Base-by-base conservation (phyloP, 2,797 vertebrate species). In the Pseudochromis fuscus region DNA sequence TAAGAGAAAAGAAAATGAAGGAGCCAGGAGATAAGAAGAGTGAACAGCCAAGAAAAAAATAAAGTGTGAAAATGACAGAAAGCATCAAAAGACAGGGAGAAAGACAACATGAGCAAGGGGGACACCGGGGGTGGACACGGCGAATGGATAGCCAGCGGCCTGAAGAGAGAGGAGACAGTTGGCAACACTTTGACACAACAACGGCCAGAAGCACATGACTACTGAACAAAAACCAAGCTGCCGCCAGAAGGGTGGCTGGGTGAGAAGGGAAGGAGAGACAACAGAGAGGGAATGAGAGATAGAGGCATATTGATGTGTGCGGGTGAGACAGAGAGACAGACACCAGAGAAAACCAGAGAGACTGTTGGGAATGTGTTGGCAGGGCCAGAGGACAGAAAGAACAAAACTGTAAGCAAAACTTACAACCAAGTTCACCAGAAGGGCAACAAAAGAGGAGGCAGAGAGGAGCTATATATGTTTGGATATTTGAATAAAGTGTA, bases 141-240 rank as follows among this genome's bases (percentile, higher is more conserved):
- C 27, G 42, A 72, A 83, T 37, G 60, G 64, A 68, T 38, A 63
- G 61, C 67, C 57, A 67, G 37, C 12, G 51, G 77, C 68, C 48
- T 56, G 58, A 42, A 74, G 40, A 69, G 64, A 72, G 24, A 21
- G 33, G 63, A 85, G 67, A 81, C 59, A 61, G 69, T 74, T 87
- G 86, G 84, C 76, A 79, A 72, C 68, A 75, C 69, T 81, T 66
- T 73, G 77, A 81, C 76, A 72, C 61, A 83, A 86, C 72, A 77
- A 87, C 77, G 63, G 44, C 79, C 82, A 78, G 58, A 74, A 75
- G 69, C 75, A 56, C 59, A 71, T 18, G 8, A 66, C 64, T 30
- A 38, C 60, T 52, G 53, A 75, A 72, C 58, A 75, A 61, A 79
- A 71, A 63, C 30, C 7, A 21, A 67, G 46, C 68, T 11, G 27